phyloP scores from a whole-genome alignment of 1,140 invertebrate species.

The Drosophila obscura region DNA sequence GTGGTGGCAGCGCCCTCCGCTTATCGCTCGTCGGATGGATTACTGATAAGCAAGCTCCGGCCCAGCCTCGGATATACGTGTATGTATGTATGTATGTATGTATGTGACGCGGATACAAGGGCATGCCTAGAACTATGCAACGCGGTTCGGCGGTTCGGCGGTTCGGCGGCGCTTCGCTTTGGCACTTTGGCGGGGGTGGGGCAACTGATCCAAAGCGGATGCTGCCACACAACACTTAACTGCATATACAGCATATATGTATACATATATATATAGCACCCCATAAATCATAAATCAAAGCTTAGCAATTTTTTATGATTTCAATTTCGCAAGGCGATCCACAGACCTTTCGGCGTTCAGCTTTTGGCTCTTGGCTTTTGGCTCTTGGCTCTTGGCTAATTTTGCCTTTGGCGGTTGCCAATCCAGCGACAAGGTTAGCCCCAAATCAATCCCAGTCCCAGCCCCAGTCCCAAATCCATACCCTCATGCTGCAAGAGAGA shows the following conservation, averaged over 20 bases:
- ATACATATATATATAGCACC: too few species aligned
- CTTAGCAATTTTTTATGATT: slow-evolving; percentile 52
- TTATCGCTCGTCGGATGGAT: slow-evolving; percentile 38
- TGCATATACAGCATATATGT: slow-evolving; percentile 21
- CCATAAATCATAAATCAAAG: slow-evolving; percentile 60
- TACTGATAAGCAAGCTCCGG: slow-evolving; percentile 29
- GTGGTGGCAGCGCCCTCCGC: background rate
- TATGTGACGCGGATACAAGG: background rate
- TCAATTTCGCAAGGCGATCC: slow-evolving; percentile 1
- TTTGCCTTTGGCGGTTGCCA: slow-evolving; percentile 28
- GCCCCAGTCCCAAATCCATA: background rate
- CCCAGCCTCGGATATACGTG: background rate
- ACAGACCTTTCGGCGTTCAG: slow-evolving; percentile 15
- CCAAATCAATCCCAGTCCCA: too few species aligned
- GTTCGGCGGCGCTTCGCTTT: background rate
- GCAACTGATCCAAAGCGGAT: too few species aligned
- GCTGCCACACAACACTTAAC: slow-evolving; percentile 12
- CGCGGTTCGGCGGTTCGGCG: background rate
- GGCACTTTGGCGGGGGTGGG: background rate
- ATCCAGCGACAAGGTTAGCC: slow-evolving; percentile 45
- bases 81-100: too few species aligned
- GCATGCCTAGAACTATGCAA: slow-evolving; percentile 61
- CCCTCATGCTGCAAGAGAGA: slow-evolving; percentile 3
- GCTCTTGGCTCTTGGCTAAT: slow-evolving; percentile 25
- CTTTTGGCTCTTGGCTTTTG: too few species aligned